Evolutionary conservation across 1,140 invertebrate species (phyloP), one percentile per base, ranked within the genome.

Genomic region (Cryptotermes secundus): DNA sequence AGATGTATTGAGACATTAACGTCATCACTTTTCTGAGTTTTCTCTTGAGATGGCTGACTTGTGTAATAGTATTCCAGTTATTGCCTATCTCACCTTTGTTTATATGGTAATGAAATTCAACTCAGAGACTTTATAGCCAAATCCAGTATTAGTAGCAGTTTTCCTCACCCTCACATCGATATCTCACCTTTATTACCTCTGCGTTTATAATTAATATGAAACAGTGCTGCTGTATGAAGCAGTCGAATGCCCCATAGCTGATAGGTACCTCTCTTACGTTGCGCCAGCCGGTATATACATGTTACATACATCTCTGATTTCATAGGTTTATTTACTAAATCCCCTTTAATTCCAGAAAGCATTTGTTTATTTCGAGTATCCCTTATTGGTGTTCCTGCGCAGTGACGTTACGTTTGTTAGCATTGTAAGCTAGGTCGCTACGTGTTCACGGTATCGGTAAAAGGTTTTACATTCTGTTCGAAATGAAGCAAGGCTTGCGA

Each of bases 161-260:
- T 14, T 42, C 38, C 38, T 14, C 38, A 42, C 38, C 16, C 38
- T 42, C n/a, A n/a, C n/a, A n/a, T n/a, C n/a, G n/a, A n/a, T n/a
- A n/a, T n/a, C n/a, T n/a, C n/a, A n/a, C 4, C 59, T n/a, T 72
- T 72, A 72, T 72, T 72, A 14, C 1, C 59, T 26, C 26, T 10
- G 59, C 16, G 59, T 72, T 72, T 72, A 72, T 72, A 72, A 72
- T 72, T 72, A 26, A 72, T 72, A 72, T 31, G 59, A 72, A 72
- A n/a, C 31, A 72, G 4, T 72, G 59, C 59, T 14, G 59, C n/a
- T n/a, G n/a, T 31, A 31, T 72, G 31, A 72, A 16, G 45, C 3
- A 19, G 45, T 16, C 12, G 14, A 22, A 31, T 31, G 26, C 16
- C 24, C 53, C 53, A 1, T 3, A 3, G 53, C 22, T 12, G 7